Evolutionary conservation across 2,888 invertebrate genomes (phyloP), one percentile per base, ranked within the genome.

Genomic region (Ypsolopha sequella): DNA sequence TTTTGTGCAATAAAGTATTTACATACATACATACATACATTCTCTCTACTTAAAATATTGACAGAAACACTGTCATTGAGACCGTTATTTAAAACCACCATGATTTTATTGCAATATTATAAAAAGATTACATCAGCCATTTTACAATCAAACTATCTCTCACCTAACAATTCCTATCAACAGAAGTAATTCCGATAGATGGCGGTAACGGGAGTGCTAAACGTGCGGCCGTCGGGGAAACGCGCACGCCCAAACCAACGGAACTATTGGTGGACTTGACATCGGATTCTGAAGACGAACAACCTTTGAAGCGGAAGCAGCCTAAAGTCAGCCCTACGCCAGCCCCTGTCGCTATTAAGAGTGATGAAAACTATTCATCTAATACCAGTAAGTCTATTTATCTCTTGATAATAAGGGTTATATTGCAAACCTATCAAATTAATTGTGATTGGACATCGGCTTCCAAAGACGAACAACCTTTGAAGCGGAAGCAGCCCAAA

Each of bases 401-500:
- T 1, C 9, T 45, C n/a, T 53, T 51, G 13, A 6, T 14, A 41
- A 36, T 36, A 41, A 35, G 6, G n/a, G n/a, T n/a, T n/a, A n/a
- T n/a, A 34, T 34, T 24, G 4, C 24, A 24, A 24, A 24, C 24
- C 24, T 4, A 24, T 1, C 75, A 89, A 2, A 92, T 93, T 24
- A 93, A 93, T 75, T 82, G n/a, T 93, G 56, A 93, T 93, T n/a
- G n/a, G n/a, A n/a, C n/a, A 0, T 92, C 92, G 1, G 93, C 93
- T 75, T 92, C 92, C 0, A 93, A 93, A 55, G 90, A 92, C 63
- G 92, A 92, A 60, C 76, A 90, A 65, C 90, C 92, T n/a, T 86
- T 91, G 56, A 90, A 90, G 70, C 80, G 91, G 61, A 90, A 89
- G 67, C 73, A 63, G 56, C 73, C 80, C 58, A 79, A 80, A 50